phyloP scores from a whole-genome alignment of 2,888 invertebrate species.

The Lepeophtheirus nordmannii region DNA sequence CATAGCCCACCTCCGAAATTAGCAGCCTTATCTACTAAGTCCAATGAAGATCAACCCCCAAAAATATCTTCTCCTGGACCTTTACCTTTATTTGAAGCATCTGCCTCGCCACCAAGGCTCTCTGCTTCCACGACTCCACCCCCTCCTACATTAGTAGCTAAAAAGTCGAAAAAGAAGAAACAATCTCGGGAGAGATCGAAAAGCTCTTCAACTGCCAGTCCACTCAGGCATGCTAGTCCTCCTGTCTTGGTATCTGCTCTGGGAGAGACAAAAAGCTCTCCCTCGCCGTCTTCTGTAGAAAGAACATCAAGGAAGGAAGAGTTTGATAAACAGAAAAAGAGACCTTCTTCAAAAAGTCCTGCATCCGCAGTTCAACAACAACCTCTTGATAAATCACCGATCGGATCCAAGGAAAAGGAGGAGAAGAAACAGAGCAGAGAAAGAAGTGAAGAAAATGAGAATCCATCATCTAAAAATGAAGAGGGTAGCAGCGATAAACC shows the following conservation, averaged over 20 bases:
- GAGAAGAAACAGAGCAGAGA: too few species aligned
- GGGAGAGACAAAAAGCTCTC: too few species aligned
- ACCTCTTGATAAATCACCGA: background rate
- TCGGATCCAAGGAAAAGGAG: too few species aligned
- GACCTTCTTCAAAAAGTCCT: background rate
- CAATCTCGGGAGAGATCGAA: background rate
- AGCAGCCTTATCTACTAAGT: too few species aligned
- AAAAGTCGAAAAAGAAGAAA: background rate
- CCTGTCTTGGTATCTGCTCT: background rate
- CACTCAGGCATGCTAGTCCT: background rate
- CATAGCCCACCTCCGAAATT: too few species aligned
- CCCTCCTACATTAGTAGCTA: background rate
- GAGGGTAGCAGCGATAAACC: background rate
- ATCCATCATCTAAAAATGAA: background rate
- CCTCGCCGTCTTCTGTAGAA: too few species aligned
- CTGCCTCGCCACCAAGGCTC: background rate
- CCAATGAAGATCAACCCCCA: background rate
- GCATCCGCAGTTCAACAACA: background rate
- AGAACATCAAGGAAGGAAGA: too few species aligned
- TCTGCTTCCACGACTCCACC: background rate
- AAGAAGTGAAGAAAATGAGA: background rate
- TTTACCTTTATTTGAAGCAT: background rate
- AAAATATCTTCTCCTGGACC: constrained; percentile 5
- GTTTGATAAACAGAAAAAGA: too few species aligned
- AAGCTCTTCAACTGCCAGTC: background rate